A percentile compares a stretch with the other conserved stretches of the same genome.
Evolutionary conservation across 2,113 vertebrate genomes (phyloP).

Genomic region (Corythornis madagascariensis): DNA sequence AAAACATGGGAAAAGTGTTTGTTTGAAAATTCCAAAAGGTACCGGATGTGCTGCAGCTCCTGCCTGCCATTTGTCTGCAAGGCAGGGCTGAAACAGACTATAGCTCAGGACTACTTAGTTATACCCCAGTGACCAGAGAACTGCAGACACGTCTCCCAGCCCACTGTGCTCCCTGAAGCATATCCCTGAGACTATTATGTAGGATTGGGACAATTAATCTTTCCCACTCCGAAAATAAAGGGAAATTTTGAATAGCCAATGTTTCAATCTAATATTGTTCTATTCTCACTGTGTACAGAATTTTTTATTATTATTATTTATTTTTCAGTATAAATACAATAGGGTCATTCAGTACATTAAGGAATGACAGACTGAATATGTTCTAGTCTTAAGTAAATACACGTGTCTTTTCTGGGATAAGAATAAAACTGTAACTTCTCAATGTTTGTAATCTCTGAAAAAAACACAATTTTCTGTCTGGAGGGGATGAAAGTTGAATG

Average conservation of each 20-base stretch:
- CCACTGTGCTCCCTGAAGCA: constrained; percentile 73
- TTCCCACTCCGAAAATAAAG: constrained; percentile 72
- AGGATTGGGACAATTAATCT: constrained; percentile 69
- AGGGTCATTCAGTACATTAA: constrained; percentile 67
- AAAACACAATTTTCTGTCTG: not conserved
- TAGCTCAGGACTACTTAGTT: constrained; percentile 76
- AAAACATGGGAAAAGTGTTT: constrained; percentile 75
- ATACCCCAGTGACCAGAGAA: constrained; percentile 75
- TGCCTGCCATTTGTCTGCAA: constrained; percentile 60
- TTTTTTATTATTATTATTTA: constrained; percentile 55
- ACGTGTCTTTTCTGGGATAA: not conserved
- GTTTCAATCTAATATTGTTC: constrained; percentile 78
- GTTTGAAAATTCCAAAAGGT: constrained; percentile 74
- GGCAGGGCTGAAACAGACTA: constrained; percentile 60
- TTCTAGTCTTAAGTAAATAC: constrained; percentile 18
- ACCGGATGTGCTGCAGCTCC: constrained; percentile 74
- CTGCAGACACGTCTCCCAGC: constrained; percentile 48
- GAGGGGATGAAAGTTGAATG: constrained; percentile 16
- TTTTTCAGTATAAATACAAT: constrained; percentile 36
- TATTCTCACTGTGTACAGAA: constrained; percentile 70
- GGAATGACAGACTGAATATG: constrained; percentile 52
- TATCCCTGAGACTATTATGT: constrained; percentile 68
- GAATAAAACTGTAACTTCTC: constrained; percentile 24
- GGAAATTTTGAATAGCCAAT: constrained; percentile 60
- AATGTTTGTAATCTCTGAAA: not conserved